These are phyloP conservation scores for Bombycilla garrulus DNA, from an alignment of 2,113 vertebrate genomes.

Conservation along the genomic window DNA sequence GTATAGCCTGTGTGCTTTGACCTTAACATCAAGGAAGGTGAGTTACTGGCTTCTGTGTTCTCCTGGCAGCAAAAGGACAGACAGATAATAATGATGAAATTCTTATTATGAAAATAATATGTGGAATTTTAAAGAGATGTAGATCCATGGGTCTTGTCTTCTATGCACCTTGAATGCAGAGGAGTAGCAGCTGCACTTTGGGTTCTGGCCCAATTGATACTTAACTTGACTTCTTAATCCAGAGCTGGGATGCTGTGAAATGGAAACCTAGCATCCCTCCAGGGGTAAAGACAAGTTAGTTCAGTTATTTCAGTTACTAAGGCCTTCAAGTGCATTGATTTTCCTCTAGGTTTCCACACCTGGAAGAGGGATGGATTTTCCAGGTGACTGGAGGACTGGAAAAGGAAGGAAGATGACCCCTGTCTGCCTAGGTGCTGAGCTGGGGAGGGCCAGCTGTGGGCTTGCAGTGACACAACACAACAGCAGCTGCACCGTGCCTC, in stretches of 20 bases:
- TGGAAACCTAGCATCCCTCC: neutral
- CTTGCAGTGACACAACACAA: neutral
- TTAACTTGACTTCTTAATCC: neutral
- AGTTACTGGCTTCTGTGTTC: neutral
- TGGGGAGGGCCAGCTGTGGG: neutral
- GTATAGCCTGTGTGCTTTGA: neutral
- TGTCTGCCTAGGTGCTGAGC: neutral
- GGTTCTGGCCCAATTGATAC: neutral
- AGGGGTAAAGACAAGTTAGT: neutral
- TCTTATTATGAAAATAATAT: neutral
- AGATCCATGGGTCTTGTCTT: neutral
- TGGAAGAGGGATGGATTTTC: neutral
- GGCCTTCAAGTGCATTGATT: neutral
- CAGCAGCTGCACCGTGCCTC: neutral
- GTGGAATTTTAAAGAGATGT: neutral
- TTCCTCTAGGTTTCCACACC: neutral
- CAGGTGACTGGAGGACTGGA: neutral
- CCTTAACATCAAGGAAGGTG: neutral
- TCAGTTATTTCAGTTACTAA: neutral
- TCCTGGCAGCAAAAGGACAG: neutral
- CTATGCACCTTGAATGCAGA: neutral
- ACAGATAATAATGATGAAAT: neutral
- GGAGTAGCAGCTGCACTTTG: neutral
- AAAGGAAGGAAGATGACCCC: neutral
- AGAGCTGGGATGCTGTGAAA: neutral